Evolutionary conservation across 2,888 invertebrate genomes (phyloP), one percentile per base, ranked within the genome.

Genomic region (Lymantria monacha): DNA sequence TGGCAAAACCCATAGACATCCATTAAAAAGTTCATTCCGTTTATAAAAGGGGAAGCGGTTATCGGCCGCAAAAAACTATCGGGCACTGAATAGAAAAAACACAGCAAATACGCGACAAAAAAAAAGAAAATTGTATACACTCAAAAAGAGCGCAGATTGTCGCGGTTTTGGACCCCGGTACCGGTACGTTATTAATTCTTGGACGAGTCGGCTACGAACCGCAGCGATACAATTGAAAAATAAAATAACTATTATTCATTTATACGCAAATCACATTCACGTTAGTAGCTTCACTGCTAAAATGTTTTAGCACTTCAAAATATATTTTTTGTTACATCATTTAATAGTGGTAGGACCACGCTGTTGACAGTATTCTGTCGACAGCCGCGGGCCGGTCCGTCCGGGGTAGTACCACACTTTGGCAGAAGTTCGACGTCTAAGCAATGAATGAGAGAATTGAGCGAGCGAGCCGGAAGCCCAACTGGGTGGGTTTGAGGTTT

Each of bases 161-260:
- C 84, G 90, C 76, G 90, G 90, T 90, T 82, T 71, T 51, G 72
- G 62, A 63, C 74, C 22, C 74, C 78, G 63, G 73, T 74, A 66
- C 74, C 8, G 74, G 66, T 66, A 67, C 70, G 85, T 84, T 87
- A 88, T 90, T 90, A 89, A 89, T 87, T 86, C 89, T 87, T 88
- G 88, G 86, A 77, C 82, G 22, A 79, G 74, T 63, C 82, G 66
- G 69, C 65, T 71, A 66, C 69, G 72, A 67, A 86, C 87, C 88
- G 82, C 88, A 85, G 63, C 53, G 76, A n/a, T 61, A 77, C 85
- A 85, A 89, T 88, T 81, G 88, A 84, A 88, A 88, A 89, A 89
- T 89, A 86, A 91, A 91, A 89, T 85, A 83, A 85, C 87, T 81
- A 88, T 87, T 76, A 89, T 85, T 89, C 85, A 88, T 88, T 88